Evolutionary conservation across 2,113 vertebrate genomes (phyloP), one percentile per base, ranked within the genome.

Genomic region (Loxodonta africana): DNA sequence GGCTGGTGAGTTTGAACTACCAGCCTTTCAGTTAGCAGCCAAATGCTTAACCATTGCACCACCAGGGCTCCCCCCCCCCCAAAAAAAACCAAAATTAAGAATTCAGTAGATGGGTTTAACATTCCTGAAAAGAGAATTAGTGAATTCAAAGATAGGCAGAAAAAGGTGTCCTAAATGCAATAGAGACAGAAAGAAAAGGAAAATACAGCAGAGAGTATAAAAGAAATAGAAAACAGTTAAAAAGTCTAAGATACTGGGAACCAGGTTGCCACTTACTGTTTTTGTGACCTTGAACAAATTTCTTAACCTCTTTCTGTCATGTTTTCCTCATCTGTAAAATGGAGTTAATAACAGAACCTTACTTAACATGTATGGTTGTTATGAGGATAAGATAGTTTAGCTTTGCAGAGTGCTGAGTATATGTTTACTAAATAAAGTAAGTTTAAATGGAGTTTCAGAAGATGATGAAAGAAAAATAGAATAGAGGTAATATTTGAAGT

Each of bases 401-500:
- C 51, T 86, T 90, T 76, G 28, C 71, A 87, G 81, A 88, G 12
- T 28, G 60, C 53, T 88, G 86, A 57, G 6, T 97, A 37, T 92
- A 9, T 82, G 14, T 82, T 88, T 82, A 12, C 71, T 78, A 10
- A 74, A 88, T 83, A 86, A 83, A 44, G 82, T 37, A 83, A 90
- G 15, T 60, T 88, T 84, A 85, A 90, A 53, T 87, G 30, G 37
- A 65, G 21, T 90, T 92, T 30, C 37, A 83, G 95, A 93, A 63
- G 51, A 77, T 53, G 44, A 78, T n/a, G 2, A 69, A 95, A 83
- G 15, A 73, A 73, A 65, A 57, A 84, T 60, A 82, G 73, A 12
- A 8, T 3, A 57, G 53, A 17, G 53, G 53, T 57, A 57, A 57
- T 57, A 57, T 57, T 57, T 12, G 53, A 57, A 9, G 14, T 57